A percentile compares a stretch with the other conserved stretches of the same genome.
Conservation (phyloP, 2,888 invertebrate species). For the Drosophila vallismaia region DNA sequence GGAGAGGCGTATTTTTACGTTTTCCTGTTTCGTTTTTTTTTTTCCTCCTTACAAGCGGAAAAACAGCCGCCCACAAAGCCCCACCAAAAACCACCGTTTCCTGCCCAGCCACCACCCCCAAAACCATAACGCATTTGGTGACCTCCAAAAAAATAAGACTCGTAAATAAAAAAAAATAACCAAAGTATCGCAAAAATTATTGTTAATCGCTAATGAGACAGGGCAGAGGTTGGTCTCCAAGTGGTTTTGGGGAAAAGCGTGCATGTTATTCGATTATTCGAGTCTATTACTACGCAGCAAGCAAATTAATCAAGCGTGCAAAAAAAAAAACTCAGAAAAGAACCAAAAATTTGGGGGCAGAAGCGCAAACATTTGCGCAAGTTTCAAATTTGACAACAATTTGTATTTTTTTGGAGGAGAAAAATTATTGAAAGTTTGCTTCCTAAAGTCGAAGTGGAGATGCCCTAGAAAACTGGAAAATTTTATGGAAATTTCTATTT, state of each 20-base stretch:
- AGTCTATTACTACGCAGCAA: constrained; percentile 67
- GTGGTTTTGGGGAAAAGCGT: constrained; percentile 28
- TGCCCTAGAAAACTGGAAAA: constrained; percentile 3
- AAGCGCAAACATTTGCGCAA: constrained; percentile 49
- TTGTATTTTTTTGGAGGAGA: constrained; percentile 46
- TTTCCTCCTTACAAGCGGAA: constrained; percentile 28
- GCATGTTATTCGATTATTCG: constrained; percentile 47
- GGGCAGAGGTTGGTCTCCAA: constrained; percentile 25
- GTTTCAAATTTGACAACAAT: constrained; percentile 74
- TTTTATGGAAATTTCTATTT: too few species aligned
- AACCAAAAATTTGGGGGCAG: constrained; percentile 11
- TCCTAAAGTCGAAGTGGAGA: constrained; percentile 3
- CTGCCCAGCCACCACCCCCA: constrained; percentile 4
- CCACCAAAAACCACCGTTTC: constrained; percentile 5
- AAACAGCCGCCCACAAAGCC: constrained; percentile 23
- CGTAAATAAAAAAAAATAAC: constrained; percentile 62
- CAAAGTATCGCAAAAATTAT: constrained; percentile 49
- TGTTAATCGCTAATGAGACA: constrained; percentile 70
- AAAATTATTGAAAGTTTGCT: neutral
- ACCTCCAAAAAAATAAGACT: constrained; percentile 59
- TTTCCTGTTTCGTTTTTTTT: constrained; percentile 15
- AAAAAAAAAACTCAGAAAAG: constrained; percentile 29
- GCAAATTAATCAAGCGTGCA: constrained; percentile 75
- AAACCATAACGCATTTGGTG: constrained; percentile 61
- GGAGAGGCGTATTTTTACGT: constrained; percentile 3